phyloP scores from a whole-genome alignment of 2,888 invertebrate species.

The Neoascia interrupta region DNA sequence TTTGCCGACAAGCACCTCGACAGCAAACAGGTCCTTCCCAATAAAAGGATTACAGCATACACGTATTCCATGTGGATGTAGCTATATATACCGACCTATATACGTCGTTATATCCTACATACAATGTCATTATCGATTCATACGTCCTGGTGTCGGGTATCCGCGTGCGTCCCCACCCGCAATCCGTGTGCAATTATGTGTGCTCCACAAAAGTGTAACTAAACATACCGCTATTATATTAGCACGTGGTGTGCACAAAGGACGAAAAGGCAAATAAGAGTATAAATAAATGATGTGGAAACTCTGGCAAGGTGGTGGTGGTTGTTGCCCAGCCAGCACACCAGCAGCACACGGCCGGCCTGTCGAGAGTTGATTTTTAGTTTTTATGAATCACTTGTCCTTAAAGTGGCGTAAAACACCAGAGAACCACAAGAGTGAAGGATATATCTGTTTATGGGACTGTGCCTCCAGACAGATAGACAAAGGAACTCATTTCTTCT shows the following conservation, averaged over 20 bases:
- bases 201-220: slow-evolving; percentile 5
- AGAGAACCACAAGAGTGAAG: background rate
- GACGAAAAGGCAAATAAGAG: slow-evolving; percentile 35
- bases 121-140: slow-evolving; percentile 54
- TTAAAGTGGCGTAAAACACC: slow-evolving; percentile 5
- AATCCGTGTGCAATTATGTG: background rate
- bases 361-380: slow-evolving; percentile 39
- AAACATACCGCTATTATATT: slow-evolving; percentile 32
- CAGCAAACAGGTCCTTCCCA: slow-evolving; percentile 6
- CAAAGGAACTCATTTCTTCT: too few relatives aligned
- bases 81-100: too few relatives aligned
- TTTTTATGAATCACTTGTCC: slow-evolving; percentile 43
- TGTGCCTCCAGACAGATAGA: too few relatives aligned
- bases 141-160: slow-evolving; percentile 18
- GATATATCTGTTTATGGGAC: too few relatives aligned
- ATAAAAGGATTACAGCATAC: slow-evolving; percentile 36
- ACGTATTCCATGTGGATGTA: slow-evolving; percentile 5
- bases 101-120: background rate
- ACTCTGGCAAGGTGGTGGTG: slow-evolving; percentile 10
- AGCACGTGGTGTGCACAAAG: slow-evolving; percentile 34
- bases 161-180: background rate
- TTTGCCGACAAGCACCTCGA: slow-evolving; percentile 29
- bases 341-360: background rate
- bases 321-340: background rate
- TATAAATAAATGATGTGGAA: slow-evolving; percentile 48